phyloP scores from a whole-genome alignment of 2,113 vertebrate genomes.

The Piaya cayana region DNA sequence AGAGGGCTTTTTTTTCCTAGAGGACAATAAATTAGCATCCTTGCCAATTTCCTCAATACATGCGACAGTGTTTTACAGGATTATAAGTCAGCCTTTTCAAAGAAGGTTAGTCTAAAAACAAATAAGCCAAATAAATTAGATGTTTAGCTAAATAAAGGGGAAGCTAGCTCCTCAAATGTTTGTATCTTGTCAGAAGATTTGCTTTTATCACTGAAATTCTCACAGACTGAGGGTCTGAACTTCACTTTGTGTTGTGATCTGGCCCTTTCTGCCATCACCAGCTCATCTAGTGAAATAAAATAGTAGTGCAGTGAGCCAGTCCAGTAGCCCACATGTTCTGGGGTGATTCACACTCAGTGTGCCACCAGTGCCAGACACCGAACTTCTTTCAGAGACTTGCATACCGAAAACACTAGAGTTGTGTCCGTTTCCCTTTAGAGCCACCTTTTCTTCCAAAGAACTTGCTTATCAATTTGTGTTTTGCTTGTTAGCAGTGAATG shows the following conservation, averaged over 20 bases:
- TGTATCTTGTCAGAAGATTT: constrained; percentile 12
- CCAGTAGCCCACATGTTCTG: not conserved
- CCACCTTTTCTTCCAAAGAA: not conserved
- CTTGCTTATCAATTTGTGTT: not conserved
- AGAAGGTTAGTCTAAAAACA: constrained; percentile 60
- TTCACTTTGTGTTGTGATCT: not conserved
- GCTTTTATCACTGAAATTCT: not conserved
- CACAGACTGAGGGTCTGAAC: not conserved
- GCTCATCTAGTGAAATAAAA: constrained; percentile 17
- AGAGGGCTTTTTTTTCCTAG: constrained; percentile 47
- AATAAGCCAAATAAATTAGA: constrained; percentile 26
- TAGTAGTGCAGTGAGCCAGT: not conserved
- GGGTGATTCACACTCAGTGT: not conserved
- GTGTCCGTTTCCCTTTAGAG: not conserved
- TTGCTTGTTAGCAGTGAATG: not conserved
- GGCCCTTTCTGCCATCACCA: not conserved
- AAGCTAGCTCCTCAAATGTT: not conserved
- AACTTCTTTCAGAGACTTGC: not conserved
- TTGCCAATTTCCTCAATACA: constrained; percentile 66
- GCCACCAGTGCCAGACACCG: not conserved
- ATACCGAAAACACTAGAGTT: not conserved
- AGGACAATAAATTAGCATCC: constrained; percentile 71
- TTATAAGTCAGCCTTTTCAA: constrained; percentile 60
- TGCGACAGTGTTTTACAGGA: constrained; percentile 61
- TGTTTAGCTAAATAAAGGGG: constrained; percentile 32